phyloP scores from a whole-genome alignment of 2,888 invertebrate species.

The Diarsia rubi region DNA sequence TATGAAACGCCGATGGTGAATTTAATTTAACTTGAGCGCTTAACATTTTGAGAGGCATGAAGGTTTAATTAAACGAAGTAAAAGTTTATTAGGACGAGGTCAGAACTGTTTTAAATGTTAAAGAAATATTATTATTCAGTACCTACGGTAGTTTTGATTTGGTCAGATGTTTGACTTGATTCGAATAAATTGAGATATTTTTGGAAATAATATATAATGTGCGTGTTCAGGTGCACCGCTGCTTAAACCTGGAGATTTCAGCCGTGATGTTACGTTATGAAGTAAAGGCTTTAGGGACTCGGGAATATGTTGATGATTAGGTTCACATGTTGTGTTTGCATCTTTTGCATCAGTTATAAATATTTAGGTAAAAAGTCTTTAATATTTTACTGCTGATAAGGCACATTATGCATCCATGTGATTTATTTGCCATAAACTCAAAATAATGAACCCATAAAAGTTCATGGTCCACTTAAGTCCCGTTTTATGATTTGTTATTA shows the following conservation, averaged over 20 bases:
- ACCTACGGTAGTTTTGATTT: slow-evolving; percentile 4
- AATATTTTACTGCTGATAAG: background rate
- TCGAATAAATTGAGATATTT: background rate
- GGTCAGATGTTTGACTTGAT: background rate
- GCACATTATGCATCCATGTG: slow-evolving; percentile 17
- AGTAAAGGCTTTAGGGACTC: background rate
- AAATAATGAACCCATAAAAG: slow-evolving; percentile 38
- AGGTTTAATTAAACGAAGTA: slow-evolving; percentile 77
- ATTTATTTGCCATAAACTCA: slow-evolving; percentile 35
- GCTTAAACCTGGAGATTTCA: no score
- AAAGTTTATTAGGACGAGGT: slow-evolving; percentile 75
- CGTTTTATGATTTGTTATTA: slow-evolving; percentile 40
- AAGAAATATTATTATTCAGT: slow-evolving; percentile 48
- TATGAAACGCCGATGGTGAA: slow-evolving; percentile 69
- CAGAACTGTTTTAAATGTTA: slow-evolving; percentile 63
- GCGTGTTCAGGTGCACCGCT: background rate
- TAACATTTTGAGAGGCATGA: slow-evolving; percentile 73
- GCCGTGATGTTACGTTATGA: background rate
- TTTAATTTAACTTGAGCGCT: slow-evolving; percentile 74
- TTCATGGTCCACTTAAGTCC: slow-evolving; percentile 31
- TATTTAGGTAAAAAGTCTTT: background rate
- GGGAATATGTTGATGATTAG: background rate
- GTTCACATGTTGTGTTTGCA: background rate
- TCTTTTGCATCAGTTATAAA: background rate
- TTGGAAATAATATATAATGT: background rate